Conservation (phyloP, 1,140 invertebrate species). For the Dendroctonus valens region DNA sequence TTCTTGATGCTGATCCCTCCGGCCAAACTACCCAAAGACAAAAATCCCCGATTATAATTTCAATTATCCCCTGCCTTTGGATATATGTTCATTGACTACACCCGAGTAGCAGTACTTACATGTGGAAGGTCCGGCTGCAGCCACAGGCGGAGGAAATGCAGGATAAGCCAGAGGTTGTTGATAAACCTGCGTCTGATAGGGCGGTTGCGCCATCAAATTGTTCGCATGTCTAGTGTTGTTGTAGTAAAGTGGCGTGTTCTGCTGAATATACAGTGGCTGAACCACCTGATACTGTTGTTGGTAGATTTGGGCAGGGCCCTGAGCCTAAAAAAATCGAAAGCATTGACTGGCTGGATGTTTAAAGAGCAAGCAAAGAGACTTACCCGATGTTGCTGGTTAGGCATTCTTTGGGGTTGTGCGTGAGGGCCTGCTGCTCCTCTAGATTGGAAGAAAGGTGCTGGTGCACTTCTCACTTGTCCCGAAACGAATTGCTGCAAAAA, state of each 20-base stretch:
- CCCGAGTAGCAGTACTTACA: constrained; percentile 3
- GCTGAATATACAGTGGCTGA: constrained; percentile 14
- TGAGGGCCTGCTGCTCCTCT: constrained; percentile 36
- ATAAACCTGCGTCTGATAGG: background rate
- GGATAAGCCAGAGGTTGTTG: background rate
- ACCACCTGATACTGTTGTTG: constrained; percentile 11
- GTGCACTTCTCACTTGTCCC: background rate
- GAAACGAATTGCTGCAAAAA: background rate
- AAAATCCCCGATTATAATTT: too few relatives aligned
- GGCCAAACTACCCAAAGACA: too few relatives aligned
- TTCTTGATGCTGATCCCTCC: too few relatives aligned
- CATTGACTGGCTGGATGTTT: background rate
- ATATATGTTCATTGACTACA: too few relatives aligned
- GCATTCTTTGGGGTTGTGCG: constrained; percentile 44
- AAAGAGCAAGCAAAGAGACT: constrained; percentile 15
- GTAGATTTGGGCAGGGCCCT: constrained; percentile 11
- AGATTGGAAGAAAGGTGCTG: background rate
- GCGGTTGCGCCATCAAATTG: constrained; percentile 1
- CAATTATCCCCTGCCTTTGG: too few relatives aligned
- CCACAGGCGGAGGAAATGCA: background rate
- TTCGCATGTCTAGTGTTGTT: background rate
- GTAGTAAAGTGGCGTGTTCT: constrained; percentile 1
- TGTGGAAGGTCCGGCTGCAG: constrained; percentile 14
- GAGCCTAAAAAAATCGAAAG: constrained; percentile 22
- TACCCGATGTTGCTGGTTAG: constrained; percentile 43